Percentiles rank a stretch among this genome's conserved stretches.
Conservation (phyloP, 2,113 vertebrate species). For the Paratilapia polleni region DNA sequence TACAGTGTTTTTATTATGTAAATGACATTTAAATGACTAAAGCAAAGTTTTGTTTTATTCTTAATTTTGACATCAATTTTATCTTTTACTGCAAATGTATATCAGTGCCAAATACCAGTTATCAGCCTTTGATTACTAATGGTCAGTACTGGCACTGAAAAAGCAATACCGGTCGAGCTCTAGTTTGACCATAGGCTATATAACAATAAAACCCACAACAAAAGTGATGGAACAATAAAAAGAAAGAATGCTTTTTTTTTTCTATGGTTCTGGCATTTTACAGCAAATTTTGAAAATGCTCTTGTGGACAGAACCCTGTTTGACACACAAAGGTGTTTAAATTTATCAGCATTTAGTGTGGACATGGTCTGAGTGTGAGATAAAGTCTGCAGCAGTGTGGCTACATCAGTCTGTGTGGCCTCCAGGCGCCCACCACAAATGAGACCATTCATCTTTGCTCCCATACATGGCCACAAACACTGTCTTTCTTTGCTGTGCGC, state of each 20-base stretch:
- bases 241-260: neutral
- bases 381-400: conserved; percentile 49
- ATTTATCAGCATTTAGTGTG: conserved; percentile 42
- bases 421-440: conserved; percentile 77
- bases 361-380: conserved; percentile 47
- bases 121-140: neutral
- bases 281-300: neutral
- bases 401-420: conserved; percentile 64
- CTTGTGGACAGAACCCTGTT: neutral
- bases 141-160: neutral
- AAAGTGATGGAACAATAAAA: neutral
- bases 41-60: neutral
- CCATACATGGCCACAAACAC: conserved; percentile 34
- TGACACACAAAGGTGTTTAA: neutral
- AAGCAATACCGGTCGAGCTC: neutral
- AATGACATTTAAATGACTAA: no score
- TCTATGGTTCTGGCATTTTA: neutral
- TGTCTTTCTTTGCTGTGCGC: neutral
- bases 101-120: neutral
- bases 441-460: conserved; percentile 80
- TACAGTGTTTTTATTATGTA: no score
- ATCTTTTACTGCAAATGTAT: neutral
- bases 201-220: neutral
- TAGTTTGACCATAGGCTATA: neutral
- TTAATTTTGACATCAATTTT: neutral